Evolutionary conservation across 2,888 invertebrate genomes (phyloP).

Genomic region (Hydriomena furcata): DNA sequence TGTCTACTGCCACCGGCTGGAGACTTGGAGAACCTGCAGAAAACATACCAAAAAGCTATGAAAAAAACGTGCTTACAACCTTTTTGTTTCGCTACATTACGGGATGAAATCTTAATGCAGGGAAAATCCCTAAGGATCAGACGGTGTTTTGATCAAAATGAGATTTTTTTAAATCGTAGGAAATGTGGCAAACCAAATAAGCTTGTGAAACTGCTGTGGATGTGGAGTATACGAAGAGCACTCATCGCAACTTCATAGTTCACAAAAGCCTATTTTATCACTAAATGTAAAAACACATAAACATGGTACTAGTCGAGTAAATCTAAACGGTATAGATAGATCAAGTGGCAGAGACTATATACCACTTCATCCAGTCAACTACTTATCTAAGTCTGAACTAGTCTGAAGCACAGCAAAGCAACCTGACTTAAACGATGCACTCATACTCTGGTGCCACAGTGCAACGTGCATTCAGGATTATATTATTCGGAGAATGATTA

Average conservation of each 20-base stretch:
- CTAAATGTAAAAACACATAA: too few relatives aligned
- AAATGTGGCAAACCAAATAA: too few relatives aligned
- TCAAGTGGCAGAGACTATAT: too few relatives aligned
- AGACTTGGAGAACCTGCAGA: constrained; percentile 11
- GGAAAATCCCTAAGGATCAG: neutral
- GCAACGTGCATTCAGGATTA: too few relatives aligned
- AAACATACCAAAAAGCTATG: constrained; percentile 19
- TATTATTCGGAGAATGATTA: too few relatives aligned
- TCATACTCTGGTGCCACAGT: neutral
- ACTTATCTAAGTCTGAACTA: neutral
- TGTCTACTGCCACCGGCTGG: constrained; percentile 11
- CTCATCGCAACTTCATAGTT: too few relatives aligned
- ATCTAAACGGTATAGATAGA: too few relatives aligned
- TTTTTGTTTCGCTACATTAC: constrained; percentile 24
- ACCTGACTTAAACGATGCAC: constrained; percentile 1
- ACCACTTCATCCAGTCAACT: neutral
- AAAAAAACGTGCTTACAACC: constrained; percentile 13
- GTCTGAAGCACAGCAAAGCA: constrained; percentile 2
- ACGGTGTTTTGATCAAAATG: neutral
- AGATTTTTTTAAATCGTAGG: too few relatives aligned
- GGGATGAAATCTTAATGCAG: constrained; percentile 17
- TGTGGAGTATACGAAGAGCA: too few relatives aligned
- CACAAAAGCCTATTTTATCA: too few relatives aligned
- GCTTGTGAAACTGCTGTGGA: too few relatives aligned
- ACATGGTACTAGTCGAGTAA: too few relatives aligned